phyloP scores from a whole-genome alignment of 1,140 invertebrate species.

The Leptinotarsa defecta region DNA sequence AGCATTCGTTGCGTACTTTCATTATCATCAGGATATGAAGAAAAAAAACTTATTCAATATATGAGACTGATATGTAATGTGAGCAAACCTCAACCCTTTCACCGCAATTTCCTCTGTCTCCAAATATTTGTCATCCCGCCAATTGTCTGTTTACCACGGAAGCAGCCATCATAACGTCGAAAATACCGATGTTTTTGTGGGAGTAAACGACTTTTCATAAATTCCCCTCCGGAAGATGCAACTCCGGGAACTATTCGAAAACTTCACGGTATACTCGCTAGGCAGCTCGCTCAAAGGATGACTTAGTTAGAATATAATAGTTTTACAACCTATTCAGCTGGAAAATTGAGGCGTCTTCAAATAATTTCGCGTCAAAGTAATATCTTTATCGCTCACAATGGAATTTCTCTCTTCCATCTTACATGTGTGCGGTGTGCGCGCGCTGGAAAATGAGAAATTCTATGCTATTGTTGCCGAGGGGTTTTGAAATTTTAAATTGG shows the following conservation, averaged over 20 bases:
- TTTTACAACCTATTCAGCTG: constrained; percentile 22
- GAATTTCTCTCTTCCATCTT: constrained; percentile 14
- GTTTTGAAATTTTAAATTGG: not conserved
- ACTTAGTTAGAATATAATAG: constrained; percentile 28
- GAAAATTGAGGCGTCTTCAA: constrained; percentile 20
- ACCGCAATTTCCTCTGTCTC: not conserved
- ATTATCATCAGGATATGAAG: too few species aligned
- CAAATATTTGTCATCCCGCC: too few species aligned
- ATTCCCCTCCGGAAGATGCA: not conserved
- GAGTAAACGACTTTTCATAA: not conserved
- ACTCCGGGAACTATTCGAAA: constrained; percentile 17
- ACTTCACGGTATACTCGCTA: constrained; percentile 13
- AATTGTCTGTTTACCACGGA: too few species aligned
- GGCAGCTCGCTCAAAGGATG: constrained; percentile 19
- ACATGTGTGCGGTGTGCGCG: not conserved
- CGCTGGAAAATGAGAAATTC: not conserved
- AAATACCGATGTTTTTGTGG: not conserved
- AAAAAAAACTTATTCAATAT: too few species aligned
- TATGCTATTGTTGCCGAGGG: not conserved
- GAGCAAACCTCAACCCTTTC: not conserved
- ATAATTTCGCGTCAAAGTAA: constrained; percentile 19
- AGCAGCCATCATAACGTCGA: too few species aligned
- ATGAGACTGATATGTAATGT: not conserved
- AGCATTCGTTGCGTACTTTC: too few species aligned
- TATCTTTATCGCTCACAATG: constrained; percentile 17